A percentile compares a stretch with the other conserved stretches of the same genome.
These are phyloP conservation scores for Amphimallon solstitiale DNA, from an alignment of 2,888 invertebrate species.

Conservation along the genomic window DNA sequence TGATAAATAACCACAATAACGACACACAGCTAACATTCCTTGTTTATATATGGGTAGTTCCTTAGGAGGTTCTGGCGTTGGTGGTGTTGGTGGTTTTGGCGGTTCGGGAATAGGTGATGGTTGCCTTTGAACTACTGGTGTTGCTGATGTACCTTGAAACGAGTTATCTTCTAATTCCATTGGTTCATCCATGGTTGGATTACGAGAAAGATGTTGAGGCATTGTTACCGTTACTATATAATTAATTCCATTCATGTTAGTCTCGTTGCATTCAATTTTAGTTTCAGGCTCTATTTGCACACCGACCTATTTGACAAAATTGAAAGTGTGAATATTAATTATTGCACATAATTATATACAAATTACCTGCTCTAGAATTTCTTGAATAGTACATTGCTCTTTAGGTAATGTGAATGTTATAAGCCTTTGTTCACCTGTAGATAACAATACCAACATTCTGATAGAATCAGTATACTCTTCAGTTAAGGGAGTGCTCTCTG, in stretches of 20 bases:
- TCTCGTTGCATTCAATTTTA: constrained; percentile 78
- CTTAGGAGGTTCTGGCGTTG: constrained; percentile 68
- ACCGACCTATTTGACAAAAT: constrained; percentile 66
- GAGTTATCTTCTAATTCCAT: constrained; percentile 17
- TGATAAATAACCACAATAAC: constrained; percentile 82
- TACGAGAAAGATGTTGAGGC: constrained; percentile 15
- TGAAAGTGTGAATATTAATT: constrained; percentile 20
- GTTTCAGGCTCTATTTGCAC: constrained; percentile 78
- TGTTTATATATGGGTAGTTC: constrained; percentile 71
- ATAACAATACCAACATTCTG: constrained; percentile 81
- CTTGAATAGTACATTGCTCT: constrained; percentile 84
- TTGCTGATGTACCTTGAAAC: constrained; percentile 16
- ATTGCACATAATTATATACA: constrained; percentile 18
- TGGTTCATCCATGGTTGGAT: constrained; percentile 20
- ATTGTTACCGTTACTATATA: constrained; percentile 76
- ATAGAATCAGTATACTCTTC: constrained; percentile 73
- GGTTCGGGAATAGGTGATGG: constrained; percentile 31
- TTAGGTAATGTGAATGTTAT: constrained; percentile 85
- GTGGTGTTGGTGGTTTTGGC: constrained; percentile 65
- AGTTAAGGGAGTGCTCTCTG: constrained; percentile 48
- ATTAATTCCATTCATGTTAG: constrained; percentile 79
- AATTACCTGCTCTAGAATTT: constrained; percentile 79
- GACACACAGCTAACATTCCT: constrained; percentile 82
- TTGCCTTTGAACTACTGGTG: constrained; percentile 1
- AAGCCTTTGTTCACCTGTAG: constrained; percentile 81